These are phyloP conservation scores for Hydriomena furcata DNA, from an alignment of 2,888 invertebrate genomes.

Conservation along the genomic window DNA sequence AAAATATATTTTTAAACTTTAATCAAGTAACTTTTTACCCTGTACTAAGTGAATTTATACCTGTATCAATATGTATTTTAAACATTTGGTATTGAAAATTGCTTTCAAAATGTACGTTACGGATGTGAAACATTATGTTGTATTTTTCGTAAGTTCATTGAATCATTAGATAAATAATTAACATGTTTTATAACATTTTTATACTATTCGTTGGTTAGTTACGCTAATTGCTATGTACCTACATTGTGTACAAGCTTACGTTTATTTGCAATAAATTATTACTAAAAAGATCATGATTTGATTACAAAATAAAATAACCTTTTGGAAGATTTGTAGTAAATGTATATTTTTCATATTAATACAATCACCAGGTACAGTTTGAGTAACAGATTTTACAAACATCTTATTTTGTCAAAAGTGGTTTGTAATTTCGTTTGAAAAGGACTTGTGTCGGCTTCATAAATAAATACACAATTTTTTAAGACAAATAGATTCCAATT, in stretches of 20 bases:
- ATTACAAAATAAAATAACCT: conserved; percentile 56
- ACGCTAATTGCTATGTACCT: conserved; percentile 49
- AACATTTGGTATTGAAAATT: conserved; percentile 38
- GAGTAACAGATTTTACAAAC: conserved; percentile 77
- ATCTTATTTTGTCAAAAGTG: conserved; percentile 65
- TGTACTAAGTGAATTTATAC: conserved; percentile 28
- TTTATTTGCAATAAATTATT: conserved; percentile 70
- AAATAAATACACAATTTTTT: conserved; percentile 53
- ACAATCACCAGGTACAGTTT: conserved; percentile 82
- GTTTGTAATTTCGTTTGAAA: conserved; percentile 58
- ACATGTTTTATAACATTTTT: conserved; percentile 46
- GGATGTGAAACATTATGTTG: conserved; percentile 68
- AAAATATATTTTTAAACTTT: conserved; percentile 54
- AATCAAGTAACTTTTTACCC: conserved; percentile 33
- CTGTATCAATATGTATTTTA: conserved; percentile 24
- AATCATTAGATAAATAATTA: conserved; percentile 31
- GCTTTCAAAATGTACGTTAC: conserved; percentile 57
- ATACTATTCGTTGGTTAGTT: conserved; percentile 51
- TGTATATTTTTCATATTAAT: conserved; percentile 81
- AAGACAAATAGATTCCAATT: conserved; percentile 53
- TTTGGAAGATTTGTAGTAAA: conserved; percentile 81
- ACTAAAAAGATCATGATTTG: conserved; percentile 28
- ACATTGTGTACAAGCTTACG: conserved; percentile 58
- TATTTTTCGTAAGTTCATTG: conserved; percentile 23
- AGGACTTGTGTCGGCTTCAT: conserved; percentile 51